A percentile compares a stretch with the other conserved stretches of the same genome.
phyloP scores from a whole-genome alignment of 2,888 invertebrate genomes.

The Caenorhabditis zanzibari region DNA sequence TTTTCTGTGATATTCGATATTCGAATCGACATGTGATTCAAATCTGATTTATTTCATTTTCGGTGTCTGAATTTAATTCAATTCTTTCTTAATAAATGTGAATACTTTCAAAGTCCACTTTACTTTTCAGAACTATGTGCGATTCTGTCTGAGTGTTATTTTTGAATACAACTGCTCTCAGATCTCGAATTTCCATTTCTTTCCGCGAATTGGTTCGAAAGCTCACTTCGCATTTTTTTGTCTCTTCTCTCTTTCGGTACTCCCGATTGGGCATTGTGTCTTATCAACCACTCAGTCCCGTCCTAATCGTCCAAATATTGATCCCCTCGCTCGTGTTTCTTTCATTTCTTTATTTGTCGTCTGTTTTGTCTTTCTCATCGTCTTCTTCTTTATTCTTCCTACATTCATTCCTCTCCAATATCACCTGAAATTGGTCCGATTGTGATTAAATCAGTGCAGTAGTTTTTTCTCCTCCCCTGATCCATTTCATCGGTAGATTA shows the following conservation, averaged over 20 bases:
- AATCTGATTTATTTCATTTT: not conserved
- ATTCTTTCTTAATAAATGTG: slow-evolving; percentile 11
- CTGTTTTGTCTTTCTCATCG: slow-evolving; percentile 34
- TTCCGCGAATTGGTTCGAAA: not conserved
- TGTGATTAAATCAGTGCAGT: not conserved
- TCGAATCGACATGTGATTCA: slow-evolving; percentile 32
- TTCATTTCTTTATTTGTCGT: slow-evolving; percentile 36
- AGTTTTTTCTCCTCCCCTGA: not conserved
- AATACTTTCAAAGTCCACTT: not conserved
- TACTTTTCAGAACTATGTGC: not conserved
- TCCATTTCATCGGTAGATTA: slow-evolving; percentile 25
- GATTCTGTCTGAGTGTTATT: not conserved
- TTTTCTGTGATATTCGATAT: slow-evolving; percentile 55
- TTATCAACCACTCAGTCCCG: slow-evolving; percentile 41
- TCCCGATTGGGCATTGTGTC: slow-evolving; percentile 33
- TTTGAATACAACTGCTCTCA: not conserved
- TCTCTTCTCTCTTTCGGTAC: slow-evolving; percentile 24
- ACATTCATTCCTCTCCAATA: not conserved
- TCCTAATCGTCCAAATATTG: slow-evolving; percentile 58
- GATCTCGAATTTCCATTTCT: slow-evolving; percentile 35
- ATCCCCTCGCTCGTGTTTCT: slow-evolving; percentile 41
- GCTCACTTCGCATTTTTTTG: slow-evolving; percentile 1
- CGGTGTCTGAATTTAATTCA: slow-evolving; percentile 47
- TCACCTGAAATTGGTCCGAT: not conserved
- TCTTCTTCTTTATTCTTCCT: not conserved